Evolutionary conservation across 2,888 invertebrate genomes (phyloP), one percentile per base, ranked within the genome.

Genomic region (Orthosia incerta): DNA sequence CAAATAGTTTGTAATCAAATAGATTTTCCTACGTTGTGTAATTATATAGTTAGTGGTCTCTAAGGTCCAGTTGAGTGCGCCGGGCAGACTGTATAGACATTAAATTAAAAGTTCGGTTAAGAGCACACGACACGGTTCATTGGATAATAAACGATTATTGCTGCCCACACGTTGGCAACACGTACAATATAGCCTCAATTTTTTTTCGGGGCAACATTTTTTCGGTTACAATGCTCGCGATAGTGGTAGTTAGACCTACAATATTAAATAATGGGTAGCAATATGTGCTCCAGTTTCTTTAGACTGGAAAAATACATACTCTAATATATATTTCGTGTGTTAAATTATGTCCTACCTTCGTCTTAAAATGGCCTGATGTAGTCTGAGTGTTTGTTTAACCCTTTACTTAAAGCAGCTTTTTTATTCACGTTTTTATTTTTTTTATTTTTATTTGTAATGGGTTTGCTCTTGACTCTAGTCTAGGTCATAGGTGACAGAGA

Each of bases 91-190:
- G 55, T 76, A 51, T 46, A 75, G 66, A 74, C 80, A 71, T 81
- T 76, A 83, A 86, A 85, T 83, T 85, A 79, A 83, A 85, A 85
- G 74, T 79, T 71, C 76, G 71, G 84, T 75, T 85, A 80, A 79
- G 70, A 81, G 71, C 75, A 73, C 73, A 83, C 83, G 86, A 72
- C 81, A 72, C 79, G 76, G 76, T 77, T 83, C 86, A 86, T 84
- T 79, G 81, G 70, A 77, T 79, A 81, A 79, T 71, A 86, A 83
- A 85, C 74, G 76, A 76, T 85, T 81, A 85, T 85, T 73, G 80
- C 86, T 62, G 56, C 70, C 74, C 59, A 69, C 55, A 69, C 64
- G 74, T 67, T 71, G 68, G 71, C 68, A 74, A 74, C 75, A 65
- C 67, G 50, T 64, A 69, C 31, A 56, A 62, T 65, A 68, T 26